phyloP scores from a whole-genome alignment of 2,113 vertebrate genomes.

The Oostethus manadensis region DNA sequence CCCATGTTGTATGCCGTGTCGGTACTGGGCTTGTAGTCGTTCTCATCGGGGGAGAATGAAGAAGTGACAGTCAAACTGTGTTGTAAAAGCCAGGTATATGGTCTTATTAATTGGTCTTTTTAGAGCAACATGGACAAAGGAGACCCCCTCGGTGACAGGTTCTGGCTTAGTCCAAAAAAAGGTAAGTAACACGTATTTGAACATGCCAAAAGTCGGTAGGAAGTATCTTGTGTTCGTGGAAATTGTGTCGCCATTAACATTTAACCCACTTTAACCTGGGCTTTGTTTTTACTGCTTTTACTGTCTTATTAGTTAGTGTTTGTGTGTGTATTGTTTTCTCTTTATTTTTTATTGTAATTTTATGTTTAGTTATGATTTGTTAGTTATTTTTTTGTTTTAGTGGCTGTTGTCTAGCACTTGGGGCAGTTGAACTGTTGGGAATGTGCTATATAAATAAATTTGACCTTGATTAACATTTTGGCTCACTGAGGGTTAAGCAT shows the following conservation, averaged over 20 bases:
- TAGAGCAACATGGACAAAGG: slow-evolving; percentile 45
- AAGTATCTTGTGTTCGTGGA: no score
- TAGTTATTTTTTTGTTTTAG: no score
- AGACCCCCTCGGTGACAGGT: slow-evolving; percentile 72
- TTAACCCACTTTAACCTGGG: no score
- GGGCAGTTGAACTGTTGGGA: no score
- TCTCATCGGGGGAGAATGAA: slow-evolving; percentile 43
- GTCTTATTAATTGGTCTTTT: slow-evolving; percentile 10
- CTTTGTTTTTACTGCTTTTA: no score
- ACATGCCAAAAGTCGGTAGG: not conserved
- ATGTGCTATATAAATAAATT: no score
- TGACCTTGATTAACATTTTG: slow-evolving; percentile 5
- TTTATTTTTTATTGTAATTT: no score
- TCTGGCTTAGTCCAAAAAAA: slow-evolving; percentile 75
- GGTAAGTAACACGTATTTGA: slow-evolving; percentile 48
- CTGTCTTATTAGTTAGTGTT: no score
- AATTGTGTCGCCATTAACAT: not conserved
- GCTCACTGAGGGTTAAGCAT: not conserved
- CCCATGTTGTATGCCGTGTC: slow-evolving; percentile 34
- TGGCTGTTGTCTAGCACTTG: no score
- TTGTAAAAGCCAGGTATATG: slow-evolving; percentile 20
- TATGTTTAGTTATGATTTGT: no score
- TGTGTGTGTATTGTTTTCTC: no score
- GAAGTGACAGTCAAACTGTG: slow-evolving; percentile 22
- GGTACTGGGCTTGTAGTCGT: slow-evolving; percentile 21